These are phyloP conservation scores for Anthophora plumipes DNA, from an alignment of 2,888 invertebrate genomes.

Conservation along the genomic window DNA sequence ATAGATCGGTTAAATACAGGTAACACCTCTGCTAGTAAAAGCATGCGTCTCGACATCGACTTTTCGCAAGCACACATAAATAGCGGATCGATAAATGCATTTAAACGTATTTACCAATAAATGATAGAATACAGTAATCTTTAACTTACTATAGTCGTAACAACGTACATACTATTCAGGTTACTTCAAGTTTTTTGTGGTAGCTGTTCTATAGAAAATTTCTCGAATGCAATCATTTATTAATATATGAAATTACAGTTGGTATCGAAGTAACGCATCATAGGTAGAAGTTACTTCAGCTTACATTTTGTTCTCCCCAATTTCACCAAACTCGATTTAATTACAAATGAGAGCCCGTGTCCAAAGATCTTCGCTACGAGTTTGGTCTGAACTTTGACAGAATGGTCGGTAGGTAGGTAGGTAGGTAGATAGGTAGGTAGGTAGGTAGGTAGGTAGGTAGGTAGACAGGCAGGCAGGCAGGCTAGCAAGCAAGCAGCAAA, in stretches of 20 bases:
- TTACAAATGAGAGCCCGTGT: constrained; percentile 10
- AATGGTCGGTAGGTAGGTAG: background rate
- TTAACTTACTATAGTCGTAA: background rate
- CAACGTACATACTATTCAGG: background rate
- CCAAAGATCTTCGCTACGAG: constrained; percentile 29
- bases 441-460: constrained; percentile 8
- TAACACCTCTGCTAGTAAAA: constrained; percentile 12
- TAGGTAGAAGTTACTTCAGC: background rate
- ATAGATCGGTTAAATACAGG: constrained; percentile 56
- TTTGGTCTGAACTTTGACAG: constrained; percentile 48
- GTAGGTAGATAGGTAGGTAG: no score
- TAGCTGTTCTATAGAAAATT: background rate
- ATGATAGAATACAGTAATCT: background rate
- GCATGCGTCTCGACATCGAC: constrained; percentile 18
- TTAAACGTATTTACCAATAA: constrained; percentile 1
- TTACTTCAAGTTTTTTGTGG: background rate
- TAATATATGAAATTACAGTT: constrained; percentile 16
- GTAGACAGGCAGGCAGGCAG: constrained; percentile 33
- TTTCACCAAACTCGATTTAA: constrained; percentile 26
- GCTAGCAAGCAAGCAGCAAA: constrained; percentile 44
- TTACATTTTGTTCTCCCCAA: background rate
- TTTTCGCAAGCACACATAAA: constrained; percentile 17
- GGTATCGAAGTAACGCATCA: constrained; percentile 3
- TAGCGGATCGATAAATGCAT: constrained; percentile 23
- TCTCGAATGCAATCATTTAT: background rate